Evolutionary conservation across 2,797 vertebrate genomes (phyloP).

Genomic region (Oryzias sinensis): DNA sequence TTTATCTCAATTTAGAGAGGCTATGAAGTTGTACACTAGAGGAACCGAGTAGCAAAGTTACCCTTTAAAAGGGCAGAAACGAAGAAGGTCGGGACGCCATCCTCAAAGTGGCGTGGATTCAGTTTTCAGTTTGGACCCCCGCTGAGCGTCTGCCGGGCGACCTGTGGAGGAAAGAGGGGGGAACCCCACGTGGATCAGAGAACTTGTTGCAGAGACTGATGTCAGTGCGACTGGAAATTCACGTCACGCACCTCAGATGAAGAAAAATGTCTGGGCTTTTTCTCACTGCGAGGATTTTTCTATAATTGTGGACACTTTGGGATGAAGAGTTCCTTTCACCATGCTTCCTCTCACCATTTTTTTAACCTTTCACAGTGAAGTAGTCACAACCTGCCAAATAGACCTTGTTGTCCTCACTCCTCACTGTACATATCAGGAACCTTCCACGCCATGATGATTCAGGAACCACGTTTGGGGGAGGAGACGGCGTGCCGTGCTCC

Average conservation of each 20-base stretch:
- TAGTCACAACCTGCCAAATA: constrained; percentile 76
- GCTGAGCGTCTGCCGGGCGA: constrained; percentile 41
- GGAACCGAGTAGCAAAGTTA: constrained; percentile 72
- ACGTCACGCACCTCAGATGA: constrained; percentile 45
- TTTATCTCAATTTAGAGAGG: constrained; percentile 79
- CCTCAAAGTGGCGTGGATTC: constrained; percentile 44
- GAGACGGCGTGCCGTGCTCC: constrained; percentile 19
- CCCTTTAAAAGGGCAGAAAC: constrained; percentile 84
- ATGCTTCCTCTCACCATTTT: constrained; percentile 65
- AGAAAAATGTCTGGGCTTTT: constrained; percentile 27
- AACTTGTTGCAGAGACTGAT: constrained; percentile 58
- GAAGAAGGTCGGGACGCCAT: constrained; percentile 29
- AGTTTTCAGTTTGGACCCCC: constrained; percentile 53
- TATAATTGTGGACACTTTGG: constrained; percentile 75
- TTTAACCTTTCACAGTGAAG: constrained; percentile 50
- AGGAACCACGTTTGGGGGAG: constrained; percentile 42
- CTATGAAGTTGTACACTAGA: constrained; percentile 73
- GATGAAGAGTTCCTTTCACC: constrained; percentile 69
- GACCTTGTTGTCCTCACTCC: constrained; percentile 67
- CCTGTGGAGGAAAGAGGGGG: constrained; percentile 27
- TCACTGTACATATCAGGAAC: constrained; percentile 80
- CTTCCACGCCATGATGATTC: constrained; percentile 62
- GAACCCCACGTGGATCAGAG: constrained; percentile 60
- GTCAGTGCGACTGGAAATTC: constrained; percentile 55
- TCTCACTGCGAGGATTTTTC: constrained; percentile 66